Percentiles rank a stretch among this genome's conserved stretches.
Conservation (phyloP, 2,888 invertebrate genomes). For the Mycalesis mineus region DNA sequence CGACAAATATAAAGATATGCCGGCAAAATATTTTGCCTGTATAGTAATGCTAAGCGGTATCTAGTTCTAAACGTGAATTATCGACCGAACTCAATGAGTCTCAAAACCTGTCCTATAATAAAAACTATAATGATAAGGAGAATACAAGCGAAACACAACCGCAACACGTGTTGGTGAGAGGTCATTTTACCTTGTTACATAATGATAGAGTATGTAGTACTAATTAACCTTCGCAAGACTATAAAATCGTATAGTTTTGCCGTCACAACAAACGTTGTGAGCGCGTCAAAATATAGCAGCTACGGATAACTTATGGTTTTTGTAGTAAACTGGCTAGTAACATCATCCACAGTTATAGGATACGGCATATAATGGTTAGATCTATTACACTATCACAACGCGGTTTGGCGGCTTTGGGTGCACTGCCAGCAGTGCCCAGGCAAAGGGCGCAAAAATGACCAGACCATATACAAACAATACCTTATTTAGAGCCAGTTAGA, state of each 20-base stretch:
- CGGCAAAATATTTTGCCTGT: no score
- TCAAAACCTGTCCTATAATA: not conserved
- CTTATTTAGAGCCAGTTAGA: no score
- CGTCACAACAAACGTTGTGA: slow-evolving; percentile 41
- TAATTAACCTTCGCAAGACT: slow-evolving; percentile 46
- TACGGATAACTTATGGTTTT: not conserved
- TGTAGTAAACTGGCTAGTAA: no score
- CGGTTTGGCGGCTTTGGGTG: no score
- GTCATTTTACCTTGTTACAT: not conserved
- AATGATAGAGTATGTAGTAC: not conserved
- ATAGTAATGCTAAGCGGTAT: not conserved
- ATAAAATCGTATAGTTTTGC: slow-evolving; percentile 36
- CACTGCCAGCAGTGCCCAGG: no score
- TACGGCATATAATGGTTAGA: no score
- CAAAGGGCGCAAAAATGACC: no score
- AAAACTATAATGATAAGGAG: not conserved
- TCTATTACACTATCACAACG: no score
- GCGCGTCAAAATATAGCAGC: slow-evolving; percentile 23
- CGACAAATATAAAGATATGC: no score
- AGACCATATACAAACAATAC: no score
- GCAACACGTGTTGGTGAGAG: not conserved
- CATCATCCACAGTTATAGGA: no score
- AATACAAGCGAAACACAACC: not conserved
- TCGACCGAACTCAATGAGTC: not conserved
- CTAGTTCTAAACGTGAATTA: not conserved